A percentile compares a stretch with the other conserved stretches of the same genome.
phyloP scores from a whole-genome alignment of 2,113 vertebrate species.

The Camelus dromedarius region DNA sequence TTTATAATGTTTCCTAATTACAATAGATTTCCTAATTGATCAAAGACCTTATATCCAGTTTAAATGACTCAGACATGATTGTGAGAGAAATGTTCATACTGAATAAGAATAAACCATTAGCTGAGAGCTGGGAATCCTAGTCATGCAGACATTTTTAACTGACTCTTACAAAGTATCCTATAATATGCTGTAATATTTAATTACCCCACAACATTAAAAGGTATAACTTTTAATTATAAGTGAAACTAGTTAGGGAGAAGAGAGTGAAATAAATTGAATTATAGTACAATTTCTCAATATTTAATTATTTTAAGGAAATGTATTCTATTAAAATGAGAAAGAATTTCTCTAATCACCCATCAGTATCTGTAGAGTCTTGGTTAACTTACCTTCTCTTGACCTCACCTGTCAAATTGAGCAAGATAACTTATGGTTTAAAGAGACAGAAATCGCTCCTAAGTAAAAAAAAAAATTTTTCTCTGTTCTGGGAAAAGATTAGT shows the following conservation, averaged over 20 bases:
- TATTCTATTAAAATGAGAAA: conserved; percentile 55
- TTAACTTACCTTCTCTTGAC: conserved; percentile 27
- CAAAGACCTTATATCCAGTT: neutral
- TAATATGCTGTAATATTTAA: conserved; percentile 19
- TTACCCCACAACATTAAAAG: conserved; percentile 2
- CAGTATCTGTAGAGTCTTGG: neutral
- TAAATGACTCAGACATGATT: conserved; percentile 47
- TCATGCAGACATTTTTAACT: conserved; percentile 28
- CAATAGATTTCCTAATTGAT: conserved; percentile 35
- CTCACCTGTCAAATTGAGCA: conserved; percentile 48
- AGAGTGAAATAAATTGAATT: neutral
- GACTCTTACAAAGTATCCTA: neutral
- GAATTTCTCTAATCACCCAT: neutral
- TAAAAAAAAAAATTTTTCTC: neutral
- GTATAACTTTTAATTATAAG: conserved; percentile 55
- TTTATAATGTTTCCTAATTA: neutral
- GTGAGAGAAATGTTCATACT: conserved; percentile 37
- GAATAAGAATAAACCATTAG: conserved; percentile 31
- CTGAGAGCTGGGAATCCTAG: neutral
- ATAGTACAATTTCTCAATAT: neutral
- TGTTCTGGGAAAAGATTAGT: neutral
- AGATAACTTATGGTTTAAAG: conserved; percentile 46
- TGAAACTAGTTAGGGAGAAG: conserved; percentile 5
- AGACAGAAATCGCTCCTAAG: neutral
- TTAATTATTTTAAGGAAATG: conserved; percentile 52